These are phyloP conservation scores for Aporophyla lueneburgensis DNA, from an alignment of 2,888 invertebrate genomes.

Conservation along the genomic window DNA sequence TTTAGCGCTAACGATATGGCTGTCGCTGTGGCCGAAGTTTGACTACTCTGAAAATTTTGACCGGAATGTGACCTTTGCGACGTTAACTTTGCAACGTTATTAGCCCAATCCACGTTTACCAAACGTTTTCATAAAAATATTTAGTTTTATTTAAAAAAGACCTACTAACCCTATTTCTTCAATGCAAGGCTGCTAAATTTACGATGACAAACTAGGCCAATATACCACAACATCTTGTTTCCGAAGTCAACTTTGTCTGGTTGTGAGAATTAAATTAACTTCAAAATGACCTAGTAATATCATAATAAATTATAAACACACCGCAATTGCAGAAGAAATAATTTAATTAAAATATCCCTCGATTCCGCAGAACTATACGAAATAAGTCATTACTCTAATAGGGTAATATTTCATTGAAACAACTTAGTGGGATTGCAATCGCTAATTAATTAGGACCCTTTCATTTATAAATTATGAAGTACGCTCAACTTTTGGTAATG, in stretches of 20 bases:
- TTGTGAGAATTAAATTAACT: background rate
- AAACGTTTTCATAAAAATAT: background rate
- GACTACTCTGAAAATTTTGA: too few relatives aligned
- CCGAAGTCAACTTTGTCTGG: background rate
- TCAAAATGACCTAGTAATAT: background rate
- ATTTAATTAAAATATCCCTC: constrained; percentile 46
- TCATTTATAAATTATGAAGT: constrained; percentile 54
- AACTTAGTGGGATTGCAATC: constrained; percentile 59
- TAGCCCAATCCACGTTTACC: background rate
- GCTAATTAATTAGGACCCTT: constrained; percentile 62
- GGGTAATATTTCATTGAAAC: constrained; percentile 57
- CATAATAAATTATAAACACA: constrained; percentile 32
- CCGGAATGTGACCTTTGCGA: too few relatives aligned
- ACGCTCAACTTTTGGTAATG: background rate
- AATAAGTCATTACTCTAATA: constrained; percentile 53
- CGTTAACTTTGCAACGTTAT: background rate
- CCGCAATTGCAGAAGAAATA: constrained; percentile 44
- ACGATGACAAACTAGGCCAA: background rate
- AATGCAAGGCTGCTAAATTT: background rate
- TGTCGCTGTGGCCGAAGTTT: too few relatives aligned
- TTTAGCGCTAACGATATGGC: background rate
- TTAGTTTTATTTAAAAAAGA: background rate
- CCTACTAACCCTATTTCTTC: background rate
- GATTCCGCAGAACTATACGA: constrained; percentile 36
- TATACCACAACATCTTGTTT: constrained; percentile 24